A percentile compares a stretch with the other conserved stretches of the same genome.
phyloP scores from a whole-genome alignment of 1,140 invertebrate species.

The Bombus sibiricus region DNA sequence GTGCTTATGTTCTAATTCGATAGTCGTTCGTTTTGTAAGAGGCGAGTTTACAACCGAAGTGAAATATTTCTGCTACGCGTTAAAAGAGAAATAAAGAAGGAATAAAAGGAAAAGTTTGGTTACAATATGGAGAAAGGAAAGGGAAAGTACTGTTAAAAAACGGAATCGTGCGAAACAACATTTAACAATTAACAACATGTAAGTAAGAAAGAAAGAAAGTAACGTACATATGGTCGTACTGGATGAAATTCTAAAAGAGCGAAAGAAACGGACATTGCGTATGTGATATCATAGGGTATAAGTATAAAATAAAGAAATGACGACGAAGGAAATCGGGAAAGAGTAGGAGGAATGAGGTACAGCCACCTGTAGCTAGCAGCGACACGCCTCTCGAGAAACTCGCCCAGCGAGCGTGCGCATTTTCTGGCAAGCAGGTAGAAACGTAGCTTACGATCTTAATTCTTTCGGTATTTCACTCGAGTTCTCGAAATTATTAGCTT shows the following conservation, averaged over 20 bases:
- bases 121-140: not conserved
- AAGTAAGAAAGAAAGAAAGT: not conserved
- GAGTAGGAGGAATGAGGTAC: slow-evolving; percentile 25
- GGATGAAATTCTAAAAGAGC: not conserved
- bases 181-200: not conserved
- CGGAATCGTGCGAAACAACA: not conserved
- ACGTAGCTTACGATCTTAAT: not conserved
- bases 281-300: not conserved
- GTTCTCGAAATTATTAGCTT: not conserved
- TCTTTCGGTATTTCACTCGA: slow-evolving; percentile 19
- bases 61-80: not conserved
- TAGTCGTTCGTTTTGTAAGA: not conserved
- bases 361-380: slow-evolving; percentile 68
- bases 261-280: not conserved
- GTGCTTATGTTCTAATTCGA: not conserved
- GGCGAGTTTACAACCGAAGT: not conserved
- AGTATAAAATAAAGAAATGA: not conserved
- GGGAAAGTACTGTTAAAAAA: not conserved
- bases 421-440: slow-evolving; percentile 25
- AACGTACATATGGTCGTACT: not conserved
- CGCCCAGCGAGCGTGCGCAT: slow-evolving; percentile 39
- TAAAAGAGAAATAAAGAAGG: not conserved
- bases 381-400: slow-evolving; percentile 58
- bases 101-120: not conserved
- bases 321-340: slow-evolving; percentile 11